phyloP scores from a whole-genome alignment of 2,888 invertebrate species.

The Globia sparganii region DNA sequence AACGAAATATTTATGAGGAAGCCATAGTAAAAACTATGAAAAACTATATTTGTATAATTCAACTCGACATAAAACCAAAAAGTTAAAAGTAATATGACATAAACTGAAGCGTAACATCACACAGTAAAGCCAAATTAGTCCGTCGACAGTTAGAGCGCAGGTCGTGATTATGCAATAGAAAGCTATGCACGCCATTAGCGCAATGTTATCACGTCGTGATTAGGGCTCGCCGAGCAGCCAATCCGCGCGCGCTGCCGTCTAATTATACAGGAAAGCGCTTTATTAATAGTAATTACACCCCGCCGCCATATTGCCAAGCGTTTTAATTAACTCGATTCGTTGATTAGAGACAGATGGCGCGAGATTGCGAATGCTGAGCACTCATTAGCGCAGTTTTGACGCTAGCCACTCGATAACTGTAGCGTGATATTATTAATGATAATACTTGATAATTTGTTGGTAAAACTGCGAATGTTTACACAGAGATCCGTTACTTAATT shows the following conservation, averaged over 20 bases:
- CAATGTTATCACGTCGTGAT: slow-evolving; percentile 89
- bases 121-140: slow-evolving; percentile 59
- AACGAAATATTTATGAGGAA: slow-evolving; percentile 42
- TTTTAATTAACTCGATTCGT: slow-evolving; percentile 90
- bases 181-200: slow-evolving; percentile 84
- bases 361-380: slow-evolving; percentile 83
- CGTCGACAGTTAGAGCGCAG: slow-evolving; percentile 62
- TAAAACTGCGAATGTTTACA: slow-evolving; percentile 50
- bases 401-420: slow-evolving; percentile 68
- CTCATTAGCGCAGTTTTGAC: slow-evolving; percentile 84
- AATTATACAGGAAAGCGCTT: slow-evolving; percentile 90
- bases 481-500: slow-evolving; percentile 43
- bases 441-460: slow-evolving; percentile 62
- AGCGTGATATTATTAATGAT: slow-evolving; percentile 57
- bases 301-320: slow-evolving; percentile 89
- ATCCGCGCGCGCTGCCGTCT: slow-evolving; percentile 85
- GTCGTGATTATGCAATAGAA: slow-evolving; percentile 80
- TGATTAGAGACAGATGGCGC: slow-evolving; percentile 90
- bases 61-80: neutral
- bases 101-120: slow-evolving; percentile 37
- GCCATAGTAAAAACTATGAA: slow-evolving; percentile 10
- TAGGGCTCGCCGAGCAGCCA: slow-evolving; percentile 85
- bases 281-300: slow-evolving; percentile 90
- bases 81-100: neutral
- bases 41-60: slow-evolving; percentile 5